phyloP scores from a whole-genome alignment of 1,140 invertebrate species.

The Panonychus citri region DNA sequence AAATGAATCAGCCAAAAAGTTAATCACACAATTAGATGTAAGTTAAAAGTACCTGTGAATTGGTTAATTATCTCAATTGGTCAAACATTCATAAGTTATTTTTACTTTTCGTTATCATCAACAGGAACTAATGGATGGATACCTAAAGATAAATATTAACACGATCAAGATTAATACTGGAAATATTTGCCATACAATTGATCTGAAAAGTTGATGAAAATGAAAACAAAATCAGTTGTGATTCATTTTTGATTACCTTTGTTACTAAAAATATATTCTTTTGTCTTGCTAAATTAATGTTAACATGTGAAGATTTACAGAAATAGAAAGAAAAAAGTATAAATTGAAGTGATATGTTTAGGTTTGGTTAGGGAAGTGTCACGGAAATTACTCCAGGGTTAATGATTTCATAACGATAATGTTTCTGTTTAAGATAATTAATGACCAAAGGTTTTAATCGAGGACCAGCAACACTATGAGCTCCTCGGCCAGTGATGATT shows the following conservation, averaged over 20 bases:
- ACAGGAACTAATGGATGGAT: background rate
- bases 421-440: conserved; percentile 3
- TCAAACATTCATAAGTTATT: background rate
- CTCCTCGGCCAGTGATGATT: conserved; percentile 5
- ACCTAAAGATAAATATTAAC: background rate
- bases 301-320: too few species aligned
- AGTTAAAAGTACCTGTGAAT: background rate
- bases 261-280: too few species aligned
- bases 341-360: background rate
- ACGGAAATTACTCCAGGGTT: conserved; percentile 1
- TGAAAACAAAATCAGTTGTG: too few species aligned
- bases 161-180: background rate
- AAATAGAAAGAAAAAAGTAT: too few species aligned
- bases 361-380: background rate
- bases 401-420: background rate
- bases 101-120: background rate
- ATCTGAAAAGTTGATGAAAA: too few species aligned
- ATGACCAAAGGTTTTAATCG: conserved; percentile 3
- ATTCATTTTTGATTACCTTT: too few species aligned
- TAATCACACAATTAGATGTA: background rate
- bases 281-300: too few species aligned
- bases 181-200: background rate
- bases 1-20: background rate
- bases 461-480: background rate
- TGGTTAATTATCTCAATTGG: background rate